A percentile compares a stretch with the other conserved stretches of the same genome.
These are phyloP conservation scores for Rostratula benghalensis DNA, from an alignment of 2,113 vertebrate genomes.

Conservation along the genomic window DNA sequence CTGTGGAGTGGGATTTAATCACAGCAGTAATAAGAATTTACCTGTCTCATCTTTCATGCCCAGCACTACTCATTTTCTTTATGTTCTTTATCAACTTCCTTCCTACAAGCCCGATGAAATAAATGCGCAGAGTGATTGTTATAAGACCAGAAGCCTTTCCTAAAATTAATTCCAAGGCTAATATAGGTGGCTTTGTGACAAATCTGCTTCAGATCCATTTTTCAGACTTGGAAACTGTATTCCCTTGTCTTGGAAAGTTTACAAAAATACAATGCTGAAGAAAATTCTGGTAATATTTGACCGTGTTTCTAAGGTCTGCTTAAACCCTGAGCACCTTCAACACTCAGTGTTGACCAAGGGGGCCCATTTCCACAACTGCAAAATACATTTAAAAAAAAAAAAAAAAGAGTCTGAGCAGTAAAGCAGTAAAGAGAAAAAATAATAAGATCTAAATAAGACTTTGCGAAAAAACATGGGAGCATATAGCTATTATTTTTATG, in stretches of 20 bases:
- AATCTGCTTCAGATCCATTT: neutral
- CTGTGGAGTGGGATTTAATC: constrained; percentile 20
- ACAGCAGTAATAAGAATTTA: neutral
- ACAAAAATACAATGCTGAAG: neutral
- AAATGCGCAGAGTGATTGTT: neutral
- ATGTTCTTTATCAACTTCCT: constrained; percentile 15
- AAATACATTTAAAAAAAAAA: neutral
- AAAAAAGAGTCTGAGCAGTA: neutral
- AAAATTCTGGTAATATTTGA: neutral
- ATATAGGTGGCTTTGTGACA: neutral
- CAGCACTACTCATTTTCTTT: constrained; percentile 16
- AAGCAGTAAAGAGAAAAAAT: neutral
- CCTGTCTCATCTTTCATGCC: constrained; percentile 18
- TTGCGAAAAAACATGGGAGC: neutral
- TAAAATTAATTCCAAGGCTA: neutral
- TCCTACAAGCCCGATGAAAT: neutral
- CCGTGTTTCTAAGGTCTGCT: neutral
- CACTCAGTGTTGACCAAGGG: neutral
- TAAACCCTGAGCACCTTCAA: neutral
- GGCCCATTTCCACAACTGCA: neutral
- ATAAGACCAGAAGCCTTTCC: neutral
- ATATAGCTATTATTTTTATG: neutral
- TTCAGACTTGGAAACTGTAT: neutral
- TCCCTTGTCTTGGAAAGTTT: neutral
- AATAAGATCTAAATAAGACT: neutral